A percentile compares a stretch with the other conserved stretches of the same genome.
These are phyloP conservation scores for Abrostola tripartita DNA, from an alignment of 2,888 invertebrate species.

Conservation along the genomic window DNA sequence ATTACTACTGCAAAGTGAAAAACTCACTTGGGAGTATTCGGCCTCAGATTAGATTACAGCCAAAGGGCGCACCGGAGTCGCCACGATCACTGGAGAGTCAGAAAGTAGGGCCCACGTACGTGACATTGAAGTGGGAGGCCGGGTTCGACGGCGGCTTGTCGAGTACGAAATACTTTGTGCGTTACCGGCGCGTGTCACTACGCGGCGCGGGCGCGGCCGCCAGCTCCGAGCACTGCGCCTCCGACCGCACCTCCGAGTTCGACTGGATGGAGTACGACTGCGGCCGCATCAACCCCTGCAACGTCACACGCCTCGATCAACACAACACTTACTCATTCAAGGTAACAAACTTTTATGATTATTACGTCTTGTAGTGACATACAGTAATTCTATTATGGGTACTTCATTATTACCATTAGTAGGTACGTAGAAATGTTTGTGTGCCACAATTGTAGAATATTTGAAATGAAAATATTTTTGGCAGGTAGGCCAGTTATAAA, in stretches of 20 bases:
- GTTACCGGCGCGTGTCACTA: constrained; percentile 91
- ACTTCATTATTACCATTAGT: no score
- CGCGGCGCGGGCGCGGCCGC: constrained; percentile 87
- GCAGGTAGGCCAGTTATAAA: no score
- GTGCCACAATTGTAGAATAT: no score
- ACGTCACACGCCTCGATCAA: constrained; percentile 94
- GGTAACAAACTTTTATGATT: constrained; percentile 78
- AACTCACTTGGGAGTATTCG: constrained; percentile 94
- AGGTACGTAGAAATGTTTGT: no score
- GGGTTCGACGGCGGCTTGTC: constrained; percentile 97
- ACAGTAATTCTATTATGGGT: no score
- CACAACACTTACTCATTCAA: constrained; percentile 96
- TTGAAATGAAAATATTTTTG: no score
- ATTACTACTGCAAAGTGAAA: constrained; percentile 95
- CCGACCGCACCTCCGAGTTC: constrained; percentile 79
- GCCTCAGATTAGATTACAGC: constrained; percentile 93
- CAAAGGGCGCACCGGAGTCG: constrained; percentile 95
- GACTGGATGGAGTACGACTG: constrained; percentile 96
- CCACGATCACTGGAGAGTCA: constrained; percentile 92
- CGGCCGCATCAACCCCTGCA: constrained; percentile 95
- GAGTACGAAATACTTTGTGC: constrained; percentile 96
- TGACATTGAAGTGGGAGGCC: constrained; percentile 95
- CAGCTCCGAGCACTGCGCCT: constrained; percentile 71
- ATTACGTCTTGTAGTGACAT: background rate
- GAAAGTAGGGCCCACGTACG: constrained; percentile 93